Evolutionary conservation across 2,888 invertebrate species (phyloP), one percentile per base, ranked within the genome.

Genomic region (Luperina testacea): DNA sequence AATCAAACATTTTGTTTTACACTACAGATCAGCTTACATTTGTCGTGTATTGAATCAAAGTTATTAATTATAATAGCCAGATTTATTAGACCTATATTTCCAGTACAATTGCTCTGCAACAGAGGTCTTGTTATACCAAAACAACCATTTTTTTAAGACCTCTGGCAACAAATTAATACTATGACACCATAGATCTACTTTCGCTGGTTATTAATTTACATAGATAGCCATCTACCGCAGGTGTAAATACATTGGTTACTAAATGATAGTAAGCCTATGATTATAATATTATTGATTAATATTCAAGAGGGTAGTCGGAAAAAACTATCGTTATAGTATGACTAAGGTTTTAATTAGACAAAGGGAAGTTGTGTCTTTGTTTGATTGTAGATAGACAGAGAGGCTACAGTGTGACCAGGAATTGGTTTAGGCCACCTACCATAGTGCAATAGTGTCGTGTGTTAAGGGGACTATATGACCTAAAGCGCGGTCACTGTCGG

Each of bases 241-340:
- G 92, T 92, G 94, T 90, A 84, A 89, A 82, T 85, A 91, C 89
- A 91, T 80, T 78, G 86, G 87, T 90, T 87, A 83, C 74, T 88
- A 81, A 86, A 91, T 90, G 84, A 87, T 87, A 82, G 88, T 87
- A 81, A 80, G 48, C 65, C 68, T 78, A 81, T 81, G 83, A 86
- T 88, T 86, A 86, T 85, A 80, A 86, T 77, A 85, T 76, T 65
- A 76, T 83, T 85, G 75, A 84, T 88, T 89, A 82, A 73, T 88
- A 90, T 90, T 88, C 90, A 76, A 61, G 53, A 83, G 71, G 20
- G 42, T 68, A 51, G 72, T 83, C 38, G 81, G 80, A 80, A 85
- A 87, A 87, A 82, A 75, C 70, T 78, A 82, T 80, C 42, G 61
- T 17, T 48, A 51, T 15, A 57, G 51, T 75, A 76, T 85, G 81